A percentile compares a stretch with the other conserved stretches of the same genome.
phyloP scores from a whole-genome alignment of 2,888 invertebrate species.

The Cantharis nigra region DNA sequence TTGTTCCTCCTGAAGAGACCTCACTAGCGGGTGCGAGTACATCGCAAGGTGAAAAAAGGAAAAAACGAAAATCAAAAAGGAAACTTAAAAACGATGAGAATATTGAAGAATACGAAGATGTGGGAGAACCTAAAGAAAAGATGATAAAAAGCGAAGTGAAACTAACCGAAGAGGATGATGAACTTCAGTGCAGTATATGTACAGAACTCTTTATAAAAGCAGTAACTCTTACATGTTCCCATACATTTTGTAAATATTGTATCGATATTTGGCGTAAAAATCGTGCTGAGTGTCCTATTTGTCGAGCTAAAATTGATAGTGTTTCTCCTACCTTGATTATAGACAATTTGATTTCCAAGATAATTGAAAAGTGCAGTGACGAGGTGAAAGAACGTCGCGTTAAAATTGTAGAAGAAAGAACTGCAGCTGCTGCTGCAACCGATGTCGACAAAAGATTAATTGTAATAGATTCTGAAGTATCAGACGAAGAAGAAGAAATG shows the following conservation, averaged over 20 bases:
- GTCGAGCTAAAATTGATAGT: slow-evolving; percentile 59
- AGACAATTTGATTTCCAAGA: slow-evolving; percentile 74
- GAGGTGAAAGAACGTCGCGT: slow-evolving; percentile 64
- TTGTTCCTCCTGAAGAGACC: background rate
- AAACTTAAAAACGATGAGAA: background rate
- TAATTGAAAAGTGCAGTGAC: slow-evolving; percentile 65
- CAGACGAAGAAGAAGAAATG: background rate
- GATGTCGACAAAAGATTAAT: background rate
- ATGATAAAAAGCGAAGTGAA: background rate
- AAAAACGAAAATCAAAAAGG: background rate
- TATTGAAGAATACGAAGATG: background rate
- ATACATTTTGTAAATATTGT: slow-evolving; percentile 75
- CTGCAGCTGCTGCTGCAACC: slow-evolving; percentile 41
- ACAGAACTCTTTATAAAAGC: slow-evolving; percentile 74
- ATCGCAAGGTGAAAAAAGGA: background rate
- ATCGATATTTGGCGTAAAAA: slow-evolving; percentile 72
- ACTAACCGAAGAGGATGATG: slow-evolving; percentile 62
- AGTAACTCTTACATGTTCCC: slow-evolving; percentile 72
- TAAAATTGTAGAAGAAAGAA: slow-evolving; percentile 59
- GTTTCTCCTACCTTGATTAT: slow-evolving; percentile 67
- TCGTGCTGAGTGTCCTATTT: slow-evolving; percentile 74
- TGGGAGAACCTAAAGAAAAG: background rate
- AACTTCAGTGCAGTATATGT: slow-evolving; percentile 77
- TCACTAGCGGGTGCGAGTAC: background rate
- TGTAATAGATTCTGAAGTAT: background rate